Evolutionary conservation across 2,113 vertebrate species (phyloP), one percentile per base, ranked within the genome.

Genomic region (Maccullochella peelii): DNA sequence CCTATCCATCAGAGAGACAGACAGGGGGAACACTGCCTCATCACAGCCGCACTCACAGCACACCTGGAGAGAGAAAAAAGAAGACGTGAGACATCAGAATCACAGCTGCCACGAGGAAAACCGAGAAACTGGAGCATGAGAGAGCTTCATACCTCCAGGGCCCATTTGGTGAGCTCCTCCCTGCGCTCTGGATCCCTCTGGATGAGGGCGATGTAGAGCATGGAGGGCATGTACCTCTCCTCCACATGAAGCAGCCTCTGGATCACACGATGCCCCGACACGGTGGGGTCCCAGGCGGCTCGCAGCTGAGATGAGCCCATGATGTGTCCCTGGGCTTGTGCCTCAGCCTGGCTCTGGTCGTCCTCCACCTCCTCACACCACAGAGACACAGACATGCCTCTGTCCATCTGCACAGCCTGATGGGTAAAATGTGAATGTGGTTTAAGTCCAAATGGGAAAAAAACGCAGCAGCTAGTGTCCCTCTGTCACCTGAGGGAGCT

Each of bases 121-220:
- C 5, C 0, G 2, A 62, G n/a, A 65, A 33, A 57, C 6, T 15
- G 27, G 62, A 42, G 57, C 52, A 2, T 5, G 30, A 21, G 15
- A 57, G 69, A 12, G n/a, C 14, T 58, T 23, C 66, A 1, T 91
- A 96, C 96, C 95, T 96, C 95, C 77, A 97, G 84, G 68, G 93
- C 93, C 95, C 95, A 96, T 67, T 95, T 95, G 88, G 93, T 83
- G 12, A 97, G 93, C 86, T 94, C 92, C 78, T 95, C 95, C 81
- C 96, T 89, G 61, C 88, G 94, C 81, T 93, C 82, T 0, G 96
- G 96, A 2, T 95, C 93, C 78, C 89, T 82, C 94, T 96, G 96
- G 61, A 96, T 84, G 49, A 95, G 93, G 6, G 88, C 67, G 76
- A 95, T 55, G 87, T 96, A 96, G 55, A 95, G 92, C 49, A 85